Base-by-base conservation (phyloP, 2,888 invertebrate genomes). In the Hanleya hanleyi region DNA sequence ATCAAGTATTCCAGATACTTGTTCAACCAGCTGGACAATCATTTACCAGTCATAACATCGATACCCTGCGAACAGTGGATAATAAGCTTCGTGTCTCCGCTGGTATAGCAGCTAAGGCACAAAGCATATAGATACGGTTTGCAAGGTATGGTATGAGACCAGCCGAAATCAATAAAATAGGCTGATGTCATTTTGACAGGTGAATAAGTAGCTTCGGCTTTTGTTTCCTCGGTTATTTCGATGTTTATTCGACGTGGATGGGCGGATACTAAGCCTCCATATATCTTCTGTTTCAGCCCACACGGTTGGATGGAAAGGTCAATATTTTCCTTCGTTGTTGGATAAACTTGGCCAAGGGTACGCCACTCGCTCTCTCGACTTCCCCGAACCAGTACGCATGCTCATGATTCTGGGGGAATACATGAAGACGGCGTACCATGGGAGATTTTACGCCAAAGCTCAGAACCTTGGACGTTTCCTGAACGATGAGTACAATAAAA, bases 361-460 rank as follows among this genome's bases (percentile, higher is more conserved):
- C 22, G 22, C 29, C 22, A 29, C 57, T 2, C 22, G 57, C 4
- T 9, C 57, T 57, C 57, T 29, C 12, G 57, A 57, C 57, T 57
- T 22, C 9, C 26, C 57, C 4, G 57, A 57, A 26, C 26, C 22
- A 15, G 32, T 57, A 15, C 22, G 32, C 22, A 15, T 9, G 4
- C 3, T 4, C 29, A 57, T 57, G 57, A 57, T 57, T 29, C 32
- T 57, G 26, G 57, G 3, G 29, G 32, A 57, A 5, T 64, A 64
- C 36, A 18, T 64, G 26, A 35, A 1, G n/a, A 26, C 32, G 35
- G 35, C 15, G 1, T 81, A 81, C 68, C 73, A 77, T 32, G 80
- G 78, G 70, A 76, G 76, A 9, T 81, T 81, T 67, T 81, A 79
- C 67, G 74, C 78, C 15, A 85, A 83, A 57, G 79, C 78, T 0